phyloP scores from a whole-genome alignment of 2,113 vertebrate genomes.

The Murina feae region DNA sequence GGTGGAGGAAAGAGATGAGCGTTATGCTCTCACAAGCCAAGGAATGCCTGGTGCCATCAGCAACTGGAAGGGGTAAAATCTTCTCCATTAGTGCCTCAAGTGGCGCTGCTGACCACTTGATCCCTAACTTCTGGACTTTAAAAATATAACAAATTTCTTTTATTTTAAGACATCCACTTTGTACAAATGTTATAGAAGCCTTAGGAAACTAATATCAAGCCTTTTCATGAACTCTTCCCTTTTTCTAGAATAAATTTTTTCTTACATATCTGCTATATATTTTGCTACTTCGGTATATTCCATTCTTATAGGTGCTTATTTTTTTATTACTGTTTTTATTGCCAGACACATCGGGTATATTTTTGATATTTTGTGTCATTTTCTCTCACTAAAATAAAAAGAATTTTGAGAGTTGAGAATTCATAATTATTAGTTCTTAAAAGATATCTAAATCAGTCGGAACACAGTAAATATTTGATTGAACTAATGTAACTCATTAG shows the following conservation, averaged over 20 bases:
- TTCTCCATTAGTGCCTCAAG: not conserved
- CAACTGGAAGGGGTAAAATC: not conserved
- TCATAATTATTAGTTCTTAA: not conserved
- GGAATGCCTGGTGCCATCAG: not conserved
- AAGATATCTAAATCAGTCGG: not conserved
- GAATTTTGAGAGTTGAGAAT: not conserved
- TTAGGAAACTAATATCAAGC: not conserved
- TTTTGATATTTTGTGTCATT: not conserved
- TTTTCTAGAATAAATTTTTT: not conserved
- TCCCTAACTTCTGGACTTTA: not conserved
- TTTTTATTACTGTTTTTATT: not conserved
- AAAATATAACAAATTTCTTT: not conserved
- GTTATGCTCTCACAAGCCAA: not conserved
- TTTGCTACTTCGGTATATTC: not conserved
- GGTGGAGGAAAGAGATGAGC: not conserved
- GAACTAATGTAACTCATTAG: not conserved
- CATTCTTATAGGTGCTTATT: not conserved
- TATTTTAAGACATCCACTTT: not conserved
- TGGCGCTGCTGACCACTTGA: not conserved
- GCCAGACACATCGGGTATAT: not conserved
- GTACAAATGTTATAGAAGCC: not conserved
- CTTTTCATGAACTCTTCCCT: not conserved
- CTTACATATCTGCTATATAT: not conserved
- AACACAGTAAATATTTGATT: not conserved
- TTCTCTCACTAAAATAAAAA: not conserved